Base-by-base conservation (phyloP, 2,888 invertebrate genomes). In the Hydrotaea diabolus region DNA sequence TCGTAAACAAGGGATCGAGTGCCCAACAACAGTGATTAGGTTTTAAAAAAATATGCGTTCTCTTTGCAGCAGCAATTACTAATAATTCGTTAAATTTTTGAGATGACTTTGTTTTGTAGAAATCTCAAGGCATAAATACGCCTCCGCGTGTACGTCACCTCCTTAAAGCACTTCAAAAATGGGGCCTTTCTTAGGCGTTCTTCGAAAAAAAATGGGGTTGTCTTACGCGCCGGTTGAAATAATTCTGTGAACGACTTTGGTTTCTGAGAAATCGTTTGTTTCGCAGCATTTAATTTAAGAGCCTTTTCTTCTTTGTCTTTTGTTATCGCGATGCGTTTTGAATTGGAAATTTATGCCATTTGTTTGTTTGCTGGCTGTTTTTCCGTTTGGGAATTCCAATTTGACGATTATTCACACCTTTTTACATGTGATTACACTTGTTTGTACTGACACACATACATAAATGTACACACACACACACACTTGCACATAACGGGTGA, bases 231-330 rank as follows among this genome's bases (percentile, higher is more conserved):
- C n/a, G 5, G 49, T 5, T n/a, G n/a, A n/a, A 49, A 49, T 55
- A 21, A 2, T 21, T 19, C 21, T 55, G 19, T 55, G 55, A 19
- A 9, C 39, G 17, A 23, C 23, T 23, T 3, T 26, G 26, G 23
- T 43, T 39, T 39, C 11, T 39, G 13, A 19, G 19, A 21, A 66
- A 19, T 66, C 66, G 13, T 66, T 19, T 66, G 31, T 9, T 36
- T n/a, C 31, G 36, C 31, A 15, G 36, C 36, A 43, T 66, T 66
- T 66, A 66, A 66, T 11, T 66, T 43, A 66, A 39, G 39, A 64
- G 66, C 2, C 39, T 36, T 64, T 57, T 15, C n/a, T 53, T 53
- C 31, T 26, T 62, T 31, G 62, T 9, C 11, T 15, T 36, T 64
- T 62, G 26, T 62, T 31, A 1, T 9, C 17, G 36, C 31, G 7